Base-by-base conservation (phyloP, 2,888 invertebrate genomes). In the Pilophorus perplexus region DNA sequence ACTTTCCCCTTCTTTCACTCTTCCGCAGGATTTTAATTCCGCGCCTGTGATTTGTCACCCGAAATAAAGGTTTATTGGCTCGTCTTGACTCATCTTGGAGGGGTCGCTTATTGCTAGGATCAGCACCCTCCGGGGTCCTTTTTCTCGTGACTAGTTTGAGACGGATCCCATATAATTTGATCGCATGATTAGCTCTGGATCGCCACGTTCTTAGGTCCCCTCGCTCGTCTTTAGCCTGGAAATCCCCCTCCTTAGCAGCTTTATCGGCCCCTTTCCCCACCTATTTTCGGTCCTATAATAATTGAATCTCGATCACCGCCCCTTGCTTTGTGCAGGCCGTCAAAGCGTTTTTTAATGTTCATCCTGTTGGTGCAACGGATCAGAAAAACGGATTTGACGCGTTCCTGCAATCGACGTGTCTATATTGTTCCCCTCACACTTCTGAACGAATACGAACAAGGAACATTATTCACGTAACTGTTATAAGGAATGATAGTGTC, bases 141-240 rank as follows among this genome's bases (percentile, higher is more conserved):
- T 27, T 33, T 48, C 22, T 33, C 33, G 28, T 46, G 37, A 55
- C 62, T 23, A 48, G 48, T 46, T n/a, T 62, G 62, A 46, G 46
- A 44, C 40, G 37, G 42, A 62, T 27, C 28, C 46, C 20, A 46
- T 48, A 62, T 62, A 62, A 46, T 62, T 59, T 62, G 62, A 62
- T 62, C 62, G 46, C 62, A 46, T 62, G 62, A 62, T 62, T 62
- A 46, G 62, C 59, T 62, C 28, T 38, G 62, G 62, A 62, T 62
- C 44, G 38, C 44, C 46, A 48, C 62, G 44, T 42, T n/a, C 33
- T 28, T 48, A 23, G 14, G 27, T 18, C 27, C 52, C 27, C 4
- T 14, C 27, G 25, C 4, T 25, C 27, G 25, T 1, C 50, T 6
- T 8, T 14, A 16, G 18, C 16, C 25, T 50, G 22, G 16, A 16